These are phyloP conservation scores for Yponomeuta plumbellus DNA, from an alignment of 2,888 invertebrate genomes.

Conservation along the genomic window DNA sequence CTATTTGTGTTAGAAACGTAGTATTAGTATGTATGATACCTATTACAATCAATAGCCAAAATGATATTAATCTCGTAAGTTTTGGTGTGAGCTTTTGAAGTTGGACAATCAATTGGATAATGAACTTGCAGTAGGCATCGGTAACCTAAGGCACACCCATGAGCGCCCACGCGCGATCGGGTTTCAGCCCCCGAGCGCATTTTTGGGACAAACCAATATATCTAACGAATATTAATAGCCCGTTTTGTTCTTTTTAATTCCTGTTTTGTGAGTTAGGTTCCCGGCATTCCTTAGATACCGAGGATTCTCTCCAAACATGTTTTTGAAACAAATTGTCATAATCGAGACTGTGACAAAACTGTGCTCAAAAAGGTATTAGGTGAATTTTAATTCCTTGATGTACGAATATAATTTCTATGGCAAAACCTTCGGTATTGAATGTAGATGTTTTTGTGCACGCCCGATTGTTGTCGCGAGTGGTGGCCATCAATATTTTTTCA, in stretches of 20 bases:
- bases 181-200: constrained; percentile 71
- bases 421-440: not conserved
- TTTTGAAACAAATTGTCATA: not conserved
- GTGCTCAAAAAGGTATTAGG: not conserved
- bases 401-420: not conserved
- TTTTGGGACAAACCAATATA: constrained; percentile 75
- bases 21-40: not conserved
- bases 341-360: not conserved
- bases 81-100: not conserved
- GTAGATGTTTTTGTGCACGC: constrained; percentile 22
- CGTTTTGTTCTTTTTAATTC: constrained; percentile 59
- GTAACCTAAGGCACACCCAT: constrained; percentile 5
- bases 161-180: constrained; percentile 60
- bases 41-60: not conserved
- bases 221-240: constrained; percentile 74
- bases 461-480: constrained; percentile 17
- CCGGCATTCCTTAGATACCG: constrained; percentile 50
- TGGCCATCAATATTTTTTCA: constrained; percentile 16
- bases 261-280: constrained; percentile 42
- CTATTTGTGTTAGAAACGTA: too few species aligned
- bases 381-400: not conserved
- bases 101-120: constrained; percentile 15
- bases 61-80: not conserved
- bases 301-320: constrained; percentile 35
- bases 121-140: constrained; percentile 4